These are phyloP conservation scores for Myopa testacea DNA, from an alignment of 2,888 invertebrate species.

Conservation along the genomic window DNA sequence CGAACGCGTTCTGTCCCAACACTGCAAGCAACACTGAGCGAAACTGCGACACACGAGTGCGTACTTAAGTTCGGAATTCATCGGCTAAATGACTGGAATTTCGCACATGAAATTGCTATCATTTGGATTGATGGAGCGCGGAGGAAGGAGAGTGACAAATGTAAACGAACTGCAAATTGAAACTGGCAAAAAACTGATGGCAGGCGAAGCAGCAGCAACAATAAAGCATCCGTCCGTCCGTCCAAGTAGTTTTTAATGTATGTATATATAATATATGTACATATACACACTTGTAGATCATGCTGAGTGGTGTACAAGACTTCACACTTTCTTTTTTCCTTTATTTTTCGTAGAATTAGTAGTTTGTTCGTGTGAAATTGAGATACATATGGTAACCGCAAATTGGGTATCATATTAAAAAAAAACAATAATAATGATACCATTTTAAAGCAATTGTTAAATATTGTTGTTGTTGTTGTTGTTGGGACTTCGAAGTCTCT, in stretches of 20 bases:
- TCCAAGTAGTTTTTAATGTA: neutral
- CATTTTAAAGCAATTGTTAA: no score
- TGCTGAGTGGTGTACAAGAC: neutral
- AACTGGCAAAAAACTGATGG: neutral
- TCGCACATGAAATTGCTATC: neutral
- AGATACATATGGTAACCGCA: neutral
- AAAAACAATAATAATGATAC: neutral
- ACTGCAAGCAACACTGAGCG: no score
- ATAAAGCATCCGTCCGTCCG: neutral
- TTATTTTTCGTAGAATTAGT: neutral
- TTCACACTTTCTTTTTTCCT: conserved; percentile 10
- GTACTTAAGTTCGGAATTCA: no score
- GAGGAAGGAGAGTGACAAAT: neutral
- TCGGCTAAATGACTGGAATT: neutral
- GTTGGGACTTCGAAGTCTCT: no score
- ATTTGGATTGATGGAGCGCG: neutral
- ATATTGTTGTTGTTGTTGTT: no score
- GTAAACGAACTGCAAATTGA: conserved; percentile 29
- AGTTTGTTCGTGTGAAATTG: neutral
- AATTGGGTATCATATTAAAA: neutral
- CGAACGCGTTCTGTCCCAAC: no score
- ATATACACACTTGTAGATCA: no score
- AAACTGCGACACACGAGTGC: no score
- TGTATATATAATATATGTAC: no score
- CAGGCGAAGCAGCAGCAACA: conserved; percentile 1